Percentiles rank a stretch among this genome's conserved stretches.
Evolutionary conservation across 2,888 invertebrate genomes (phyloP).

Genomic region (Phyllotreta cruciferae): DNA sequence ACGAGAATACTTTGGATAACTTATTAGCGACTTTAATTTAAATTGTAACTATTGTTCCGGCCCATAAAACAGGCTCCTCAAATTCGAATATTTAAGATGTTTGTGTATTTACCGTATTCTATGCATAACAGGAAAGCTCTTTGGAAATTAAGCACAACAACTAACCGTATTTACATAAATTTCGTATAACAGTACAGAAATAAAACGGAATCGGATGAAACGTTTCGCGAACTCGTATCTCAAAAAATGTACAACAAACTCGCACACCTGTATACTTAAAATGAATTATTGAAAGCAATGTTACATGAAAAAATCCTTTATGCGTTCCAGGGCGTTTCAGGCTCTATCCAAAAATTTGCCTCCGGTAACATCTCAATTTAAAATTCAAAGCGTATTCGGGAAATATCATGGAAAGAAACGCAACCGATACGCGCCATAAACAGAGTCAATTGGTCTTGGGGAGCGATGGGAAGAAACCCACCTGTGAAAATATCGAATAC

Average conservation of each 20-base stretch:
- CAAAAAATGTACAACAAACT: too few species aligned
- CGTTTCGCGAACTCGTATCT: too few species aligned
- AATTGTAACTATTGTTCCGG: slow-evolving; percentile 47
- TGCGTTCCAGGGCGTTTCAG: slow-evolving; percentile 8
- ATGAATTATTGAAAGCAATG: slow-evolving; percentile 26
- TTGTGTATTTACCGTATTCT: slow-evolving; percentile 22
- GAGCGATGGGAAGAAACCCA: slow-evolving; percentile 26
- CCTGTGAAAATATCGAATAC: slow-evolving; percentile 28
- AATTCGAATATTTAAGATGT: slow-evolving; percentile 29
- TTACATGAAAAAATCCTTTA: slow-evolving; percentile 21
- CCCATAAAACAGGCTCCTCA: slow-evolving; percentile 26
- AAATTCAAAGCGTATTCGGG: slow-evolving; percentile 27
- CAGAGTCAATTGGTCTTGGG: slow-evolving; percentile 22
- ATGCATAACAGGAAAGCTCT: slow-evolving; percentile 6
- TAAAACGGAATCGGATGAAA: too few species aligned
- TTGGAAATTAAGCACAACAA: not conserved
- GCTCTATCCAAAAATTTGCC: slow-evolving; percentile 19
- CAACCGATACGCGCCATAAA: slow-evolving; percentile 20
- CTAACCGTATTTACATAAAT: too few species aligned
- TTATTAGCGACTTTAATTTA: slow-evolving; percentile 54
- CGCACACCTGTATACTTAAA: slow-evolving; percentile 4
- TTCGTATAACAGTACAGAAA: too few species aligned
- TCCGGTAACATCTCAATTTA: slow-evolving; percentile 15
- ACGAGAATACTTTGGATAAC: slow-evolving; percentile 52
- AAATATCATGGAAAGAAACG: slow-evolving; percentile 9